A percentile compares a stretch with the other conserved stretches of the same genome.
Conservation (phyloP, 2,113 vertebrate species). For the Leptosomus discolor region DNA sequence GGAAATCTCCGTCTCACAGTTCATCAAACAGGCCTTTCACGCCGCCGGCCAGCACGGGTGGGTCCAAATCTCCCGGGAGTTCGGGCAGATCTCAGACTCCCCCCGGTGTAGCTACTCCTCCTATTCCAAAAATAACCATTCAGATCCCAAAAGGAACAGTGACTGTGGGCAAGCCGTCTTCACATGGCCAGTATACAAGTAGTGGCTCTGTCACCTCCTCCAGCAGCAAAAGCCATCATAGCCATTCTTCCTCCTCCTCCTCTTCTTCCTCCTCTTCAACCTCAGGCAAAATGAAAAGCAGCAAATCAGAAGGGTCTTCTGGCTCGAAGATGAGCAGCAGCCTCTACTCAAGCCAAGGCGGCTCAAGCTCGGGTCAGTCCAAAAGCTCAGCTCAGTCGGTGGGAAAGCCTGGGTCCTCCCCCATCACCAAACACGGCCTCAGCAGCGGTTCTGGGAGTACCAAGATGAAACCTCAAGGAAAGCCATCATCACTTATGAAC, state of each 20-base stretch:
- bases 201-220: constrained; percentile 83
- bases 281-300: constrained; percentile 94
- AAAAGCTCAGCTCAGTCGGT: constrained; percentile 91
- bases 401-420: constrained; percentile 92
- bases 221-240: constrained; percentile 94
- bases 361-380: constrained; percentile 83
- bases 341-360: constrained; percentile 83
- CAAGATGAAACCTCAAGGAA: constrained; percentile 95
- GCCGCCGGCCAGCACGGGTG: constrained; percentile 89
- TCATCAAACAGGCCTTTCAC: constrained; percentile 91
- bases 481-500: constrained; percentile 94
- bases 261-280: constrained; percentile 86
- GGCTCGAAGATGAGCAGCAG: constrained; percentile 83
- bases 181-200: constrained; percentile 90
- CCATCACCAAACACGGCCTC: constrained; percentile 90
- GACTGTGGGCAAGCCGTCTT: constrained; percentile 91
- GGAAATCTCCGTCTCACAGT: constrained; percentile 94
- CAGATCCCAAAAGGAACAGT: constrained; percentile 95
- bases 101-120: constrained; percentile 90
- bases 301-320: constrained; percentile 88
- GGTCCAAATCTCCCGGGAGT: constrained; percentile 95
- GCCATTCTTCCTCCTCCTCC: constrained; percentile 86
- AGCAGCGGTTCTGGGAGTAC: constrained; percentile 79
- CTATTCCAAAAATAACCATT: constrained; percentile 98
- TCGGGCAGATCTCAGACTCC: constrained; percentile 95